Percentiles rank a stretch among this genome's conserved stretches.
These are phyloP conservation scores for Mus musculus DNA, from an alignment of 2,113 vertebrate species.

Conservation along the genomic window DNA sequence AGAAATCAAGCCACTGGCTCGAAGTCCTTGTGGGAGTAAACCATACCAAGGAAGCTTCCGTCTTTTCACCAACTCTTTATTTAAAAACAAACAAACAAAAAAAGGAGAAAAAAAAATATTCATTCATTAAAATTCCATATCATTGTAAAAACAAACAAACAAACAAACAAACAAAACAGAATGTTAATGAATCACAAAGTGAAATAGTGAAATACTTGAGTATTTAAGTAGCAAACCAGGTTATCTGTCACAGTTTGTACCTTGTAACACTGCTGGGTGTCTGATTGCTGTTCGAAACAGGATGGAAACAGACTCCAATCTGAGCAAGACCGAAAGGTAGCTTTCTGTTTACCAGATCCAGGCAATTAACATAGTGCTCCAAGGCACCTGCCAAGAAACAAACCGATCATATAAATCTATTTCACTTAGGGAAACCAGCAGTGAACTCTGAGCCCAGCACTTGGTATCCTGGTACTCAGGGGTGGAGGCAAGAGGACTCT, in stretches of 20 bases:
- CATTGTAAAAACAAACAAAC: neutral
- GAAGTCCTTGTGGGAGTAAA: conserved; percentile 95
- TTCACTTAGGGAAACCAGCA: neutral
- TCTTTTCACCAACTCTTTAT: conserved; percentile 91
- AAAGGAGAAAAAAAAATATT: conserved; percentile 7
- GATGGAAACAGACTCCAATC: conserved; percentile 92
- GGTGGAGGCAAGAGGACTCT: neutral
- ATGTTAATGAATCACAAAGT: conserved; percentile 76
- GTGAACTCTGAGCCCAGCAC: neutral
- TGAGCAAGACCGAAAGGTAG: conserved; percentile 95
- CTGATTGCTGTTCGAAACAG: conserved; percentile 66
- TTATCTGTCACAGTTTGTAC: conserved; percentile 73
- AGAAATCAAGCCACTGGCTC: conserved; percentile 97
- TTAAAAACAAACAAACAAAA: conserved; percentile 67
- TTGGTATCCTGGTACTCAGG: neutral
- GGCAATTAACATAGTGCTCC: conserved; percentile 88
- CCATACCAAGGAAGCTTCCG: conserved; percentile 93
- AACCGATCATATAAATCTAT: neutral
- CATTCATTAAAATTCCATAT: too few relatives aligned
- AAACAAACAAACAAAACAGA: conserved; percentile 73
- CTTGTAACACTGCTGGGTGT: conserved; percentile 60
- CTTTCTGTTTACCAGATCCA: conserved; percentile 92
- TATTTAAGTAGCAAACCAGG: conserved; percentile 37
- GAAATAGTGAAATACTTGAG: neutral
- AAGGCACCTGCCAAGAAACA: conserved; percentile 89